These are phyloP conservation scores for Gallinago media DNA, from an alignment of 2,113 vertebrate species.

Conservation along the genomic window DNA sequence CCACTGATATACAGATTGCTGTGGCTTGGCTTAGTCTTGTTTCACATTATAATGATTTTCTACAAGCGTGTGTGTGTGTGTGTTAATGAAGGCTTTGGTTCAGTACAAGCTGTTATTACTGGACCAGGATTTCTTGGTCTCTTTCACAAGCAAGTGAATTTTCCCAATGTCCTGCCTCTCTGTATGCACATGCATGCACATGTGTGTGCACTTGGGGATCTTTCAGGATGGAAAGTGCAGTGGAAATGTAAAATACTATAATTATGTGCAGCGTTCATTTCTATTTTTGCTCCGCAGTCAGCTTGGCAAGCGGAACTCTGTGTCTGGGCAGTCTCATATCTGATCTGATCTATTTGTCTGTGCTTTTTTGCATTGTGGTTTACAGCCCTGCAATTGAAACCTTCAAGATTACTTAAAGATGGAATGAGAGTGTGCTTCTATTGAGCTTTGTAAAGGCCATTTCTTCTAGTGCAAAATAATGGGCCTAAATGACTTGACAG, in stretches of 20 bases:
- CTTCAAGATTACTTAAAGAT: conserved; percentile 63
- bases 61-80: neutral
- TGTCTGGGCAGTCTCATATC: conserved; percentile 63
- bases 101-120: conserved; percentile 47
- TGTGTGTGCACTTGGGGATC: conserved; percentile 13
- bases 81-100: conserved; percentile 54
- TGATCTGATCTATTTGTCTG: conserved; percentile 54
- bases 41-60: conserved; percentile 56
- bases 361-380: conserved; percentile 65
- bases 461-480: conserved; percentile 60
- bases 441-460: conserved; percentile 46
- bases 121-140: neutral
- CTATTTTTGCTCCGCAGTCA: conserved; percentile 57
- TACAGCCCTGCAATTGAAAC: conserved; percentile 54
- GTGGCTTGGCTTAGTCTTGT: conserved; percentile 35
- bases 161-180: neutral
- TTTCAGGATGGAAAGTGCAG: conserved; percentile 36
- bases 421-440: conserved; percentile 38
- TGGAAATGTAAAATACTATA: conserved; percentile 66
- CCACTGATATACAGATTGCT: conserved; percentile 33
- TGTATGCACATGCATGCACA: conserved; percentile 4
- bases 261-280: conserved; percentile 43
- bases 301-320: conserved; percentile 56
- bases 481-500: conserved; percentile 58
- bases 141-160: conserved; percentile 45